phyloP scores from a whole-genome alignment of 2,113 vertebrate genomes.

The Phylloscopus trochiloides region DNA sequence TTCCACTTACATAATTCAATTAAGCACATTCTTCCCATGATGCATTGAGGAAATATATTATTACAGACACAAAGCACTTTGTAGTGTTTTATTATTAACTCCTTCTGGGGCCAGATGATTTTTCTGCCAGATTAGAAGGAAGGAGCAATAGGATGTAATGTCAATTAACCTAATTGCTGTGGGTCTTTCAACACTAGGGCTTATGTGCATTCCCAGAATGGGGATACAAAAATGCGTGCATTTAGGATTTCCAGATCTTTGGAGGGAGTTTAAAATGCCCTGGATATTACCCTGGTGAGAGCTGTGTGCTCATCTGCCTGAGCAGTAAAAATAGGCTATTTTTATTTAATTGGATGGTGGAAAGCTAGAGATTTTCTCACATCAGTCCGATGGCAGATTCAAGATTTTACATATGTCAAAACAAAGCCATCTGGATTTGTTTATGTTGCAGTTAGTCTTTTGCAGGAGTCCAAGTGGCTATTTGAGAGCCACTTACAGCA shows the following conservation, averaged over 20 bases:
- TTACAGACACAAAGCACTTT: not conserved
- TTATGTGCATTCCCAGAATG: not conserved
- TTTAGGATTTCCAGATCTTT: not conserved
- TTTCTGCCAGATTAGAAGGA: not conserved
- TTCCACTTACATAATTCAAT: slow-evolving; percentile 4
- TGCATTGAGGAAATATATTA: not conserved
- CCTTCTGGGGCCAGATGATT: not conserved
- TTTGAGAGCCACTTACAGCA: not conserved
- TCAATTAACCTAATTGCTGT: not conserved
- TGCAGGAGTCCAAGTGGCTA: slow-evolving; percentile 6
- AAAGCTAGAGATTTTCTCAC: slow-evolving; percentile 10
- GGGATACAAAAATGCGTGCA: not conserved
- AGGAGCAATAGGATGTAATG: not conserved
- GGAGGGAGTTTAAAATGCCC: not conserved
- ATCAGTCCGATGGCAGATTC: not conserved
- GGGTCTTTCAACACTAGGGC: not conserved
- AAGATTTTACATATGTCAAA: slow-evolving; percentile 34
- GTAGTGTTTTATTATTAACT: slow-evolving; percentile 27
- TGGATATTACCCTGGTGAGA: not conserved
- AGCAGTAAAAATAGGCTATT: not conserved
- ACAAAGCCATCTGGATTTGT: slow-evolving; percentile 45
- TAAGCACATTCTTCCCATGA: not conserved
- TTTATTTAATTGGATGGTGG: slow-evolving; percentile 20
- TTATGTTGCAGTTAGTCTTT: not conserved
- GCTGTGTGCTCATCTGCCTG: not conserved